phyloP scores from a whole-genome alignment of 2,113 vertebrate genomes.

The Paradisaea rubra region DNA sequence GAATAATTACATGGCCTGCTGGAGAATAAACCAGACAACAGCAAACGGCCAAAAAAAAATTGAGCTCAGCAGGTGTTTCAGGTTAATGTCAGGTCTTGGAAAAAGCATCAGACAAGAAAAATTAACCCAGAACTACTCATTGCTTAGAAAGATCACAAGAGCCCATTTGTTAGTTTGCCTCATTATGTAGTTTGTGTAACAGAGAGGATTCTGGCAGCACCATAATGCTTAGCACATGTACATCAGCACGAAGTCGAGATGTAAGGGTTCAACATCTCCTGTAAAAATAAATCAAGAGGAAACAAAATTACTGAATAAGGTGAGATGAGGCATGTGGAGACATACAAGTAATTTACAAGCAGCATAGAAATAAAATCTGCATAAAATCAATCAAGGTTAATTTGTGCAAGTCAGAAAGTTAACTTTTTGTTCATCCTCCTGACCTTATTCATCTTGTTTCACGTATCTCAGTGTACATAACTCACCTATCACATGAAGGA shows the following conservation, averaged over 20 bases:
- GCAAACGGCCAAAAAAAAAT: neutral
- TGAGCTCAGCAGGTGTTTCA: neutral
- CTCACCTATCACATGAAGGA: neutral
- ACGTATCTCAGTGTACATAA: accelerated
- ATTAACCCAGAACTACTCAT: neutral
- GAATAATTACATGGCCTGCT: neutral
- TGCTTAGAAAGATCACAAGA: neutral
- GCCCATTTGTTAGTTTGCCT: neutral
- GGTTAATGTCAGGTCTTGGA: neutral
- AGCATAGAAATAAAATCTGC: neutral
- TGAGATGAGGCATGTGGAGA: neutral
- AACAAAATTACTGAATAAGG: neutral
- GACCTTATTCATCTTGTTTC: neutral
- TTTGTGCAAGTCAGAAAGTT: neutral
- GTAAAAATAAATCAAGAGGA: neutral
- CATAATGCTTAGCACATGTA: neutral
- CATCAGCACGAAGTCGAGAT: neutral
- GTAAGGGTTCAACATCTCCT: neutral
- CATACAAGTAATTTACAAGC: neutral
- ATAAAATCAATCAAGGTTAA: neutral
- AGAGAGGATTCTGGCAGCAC: neutral
- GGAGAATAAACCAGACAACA: neutral
- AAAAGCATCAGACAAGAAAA: neutral
- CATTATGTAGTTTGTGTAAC: neutral
- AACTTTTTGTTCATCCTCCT: neutral